Percentiles rank a stretch among this genome's conserved stretches.
These are phyloP conservation scores for Prinia subflava DNA, from an alignment of 2,113 vertebrate species.

Conservation along the genomic window DNA sequence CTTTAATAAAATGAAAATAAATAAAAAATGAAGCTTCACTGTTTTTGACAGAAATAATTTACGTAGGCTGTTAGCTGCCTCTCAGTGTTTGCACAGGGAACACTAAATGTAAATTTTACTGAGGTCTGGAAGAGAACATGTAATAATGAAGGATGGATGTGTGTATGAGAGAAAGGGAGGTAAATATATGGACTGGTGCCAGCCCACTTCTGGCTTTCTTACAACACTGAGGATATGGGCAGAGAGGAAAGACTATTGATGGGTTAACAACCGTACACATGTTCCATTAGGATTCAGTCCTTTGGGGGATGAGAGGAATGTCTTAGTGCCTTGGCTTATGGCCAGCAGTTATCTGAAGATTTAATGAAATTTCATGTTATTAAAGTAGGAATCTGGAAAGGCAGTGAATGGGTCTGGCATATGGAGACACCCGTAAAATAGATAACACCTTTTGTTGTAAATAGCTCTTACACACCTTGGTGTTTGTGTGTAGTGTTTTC, in stretches of 20 bases:
- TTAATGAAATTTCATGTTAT: not conserved
- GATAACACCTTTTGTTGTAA: not conserved
- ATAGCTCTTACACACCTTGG: not conserved
- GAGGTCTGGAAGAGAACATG: not conserved
- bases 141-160: not conserved
- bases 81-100: not conserved
- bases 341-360: not conserved
- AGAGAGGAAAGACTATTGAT: not conserved
- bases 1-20: not conserved
- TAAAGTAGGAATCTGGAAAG: not conserved
- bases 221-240: not conserved
- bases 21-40: not conserved
- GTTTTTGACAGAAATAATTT: slow-evolving; percentile 10
- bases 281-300: not conserved
- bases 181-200: not conserved
- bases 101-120: not conserved
- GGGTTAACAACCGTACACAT: not conserved
- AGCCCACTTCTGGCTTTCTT: not conserved
- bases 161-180: not conserved
- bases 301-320: not conserved
- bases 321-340: not conserved
- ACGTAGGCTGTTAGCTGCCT: not conserved
- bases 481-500: not conserved
- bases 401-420: not conserved
- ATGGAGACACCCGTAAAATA: not conserved